These are phyloP conservation scores for Actenoides lindsayi DNA, from an alignment of 2,113 vertebrate species.

Conservation along the genomic window DNA sequence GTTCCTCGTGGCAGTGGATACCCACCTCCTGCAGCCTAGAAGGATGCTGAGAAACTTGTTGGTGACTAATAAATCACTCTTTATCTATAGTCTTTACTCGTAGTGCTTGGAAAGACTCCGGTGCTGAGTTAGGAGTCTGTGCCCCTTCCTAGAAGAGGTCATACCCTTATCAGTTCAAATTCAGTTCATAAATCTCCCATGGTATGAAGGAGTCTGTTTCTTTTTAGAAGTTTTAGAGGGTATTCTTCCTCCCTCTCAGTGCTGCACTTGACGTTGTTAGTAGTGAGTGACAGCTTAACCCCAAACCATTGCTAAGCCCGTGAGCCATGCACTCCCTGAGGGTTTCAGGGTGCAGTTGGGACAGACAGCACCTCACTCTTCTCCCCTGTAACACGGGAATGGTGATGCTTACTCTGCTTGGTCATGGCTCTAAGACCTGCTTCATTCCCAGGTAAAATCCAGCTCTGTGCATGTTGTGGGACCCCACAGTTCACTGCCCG, in stretches of 20 bases:
- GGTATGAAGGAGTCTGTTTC: neutral
- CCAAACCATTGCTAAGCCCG: neutral
- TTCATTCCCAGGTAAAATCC: neutral
- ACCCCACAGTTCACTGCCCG: neutral
- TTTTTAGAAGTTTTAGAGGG: neutral
- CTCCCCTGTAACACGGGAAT: neutral
- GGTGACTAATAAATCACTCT: conserved; percentile 48
- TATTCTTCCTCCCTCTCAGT: neutral
- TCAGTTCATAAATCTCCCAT: conserved; percentile 35
- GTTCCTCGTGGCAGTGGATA: neutral
- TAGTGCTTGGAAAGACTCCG: conserved; percentile 9
- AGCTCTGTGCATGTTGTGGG: neutral
- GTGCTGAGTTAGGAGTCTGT: neutral
- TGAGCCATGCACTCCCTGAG: neutral
- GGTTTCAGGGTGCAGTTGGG: neutral
- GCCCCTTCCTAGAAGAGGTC: conserved; percentile 34
- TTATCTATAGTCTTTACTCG: neutral
- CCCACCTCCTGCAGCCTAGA: conserved; percentile 21
- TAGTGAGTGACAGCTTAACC: neutral
- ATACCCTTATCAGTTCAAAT: conserved; percentile 33
- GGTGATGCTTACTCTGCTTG: neutral
- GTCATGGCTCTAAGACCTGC: neutral
- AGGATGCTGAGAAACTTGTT: conserved; percentile 40
- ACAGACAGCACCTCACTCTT: neutral
- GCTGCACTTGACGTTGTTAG: neutral